A percentile compares a stretch with the other conserved stretches of the same genome.
Conservation (phyloP, 2,888 invertebrate genomes). For the Orthosia gracilis region DNA sequence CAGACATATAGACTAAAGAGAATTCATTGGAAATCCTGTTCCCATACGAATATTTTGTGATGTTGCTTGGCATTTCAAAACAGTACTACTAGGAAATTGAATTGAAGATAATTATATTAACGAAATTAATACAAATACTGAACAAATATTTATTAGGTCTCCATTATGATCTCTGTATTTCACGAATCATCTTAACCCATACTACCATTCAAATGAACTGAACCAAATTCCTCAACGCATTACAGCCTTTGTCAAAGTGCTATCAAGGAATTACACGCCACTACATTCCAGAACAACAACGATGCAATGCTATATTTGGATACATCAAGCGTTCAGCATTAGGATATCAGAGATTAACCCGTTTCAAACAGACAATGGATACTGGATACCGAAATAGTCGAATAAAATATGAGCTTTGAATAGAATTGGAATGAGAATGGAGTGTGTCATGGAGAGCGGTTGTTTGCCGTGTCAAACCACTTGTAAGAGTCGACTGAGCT, state of each 20-base stretch:
- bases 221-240: constrained; percentile 20
- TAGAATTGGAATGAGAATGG: constrained; percentile 48
- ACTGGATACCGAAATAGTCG: constrained; percentile 39
- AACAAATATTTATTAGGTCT: not conserved
- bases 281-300: constrained; percentile 24
- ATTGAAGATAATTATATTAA: not conserved
- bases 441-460: constrained; percentile 42
- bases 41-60: not conserved
- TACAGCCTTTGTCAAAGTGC: constrained; percentile 26
- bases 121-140: not conserved
- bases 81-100: not conserved
- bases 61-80: not conserved
- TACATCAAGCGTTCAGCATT: constrained; percentile 23
- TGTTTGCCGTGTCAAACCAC: constrained; percentile 56
- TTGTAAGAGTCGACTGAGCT: constrained; percentile 51
- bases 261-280: constrained; percentile 46
- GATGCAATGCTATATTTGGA: constrained; percentile 12
- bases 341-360: constrained; percentile 31
- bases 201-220: constrained; percentile 11
- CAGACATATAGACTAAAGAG: not conserved
- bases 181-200: not conserved
- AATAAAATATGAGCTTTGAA: constrained; percentile 53
- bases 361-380: constrained; percentile 34
- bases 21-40: not conserved
- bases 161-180: too few relatives aligned